phyloP scores from a whole-genome alignment of 2,888 invertebrate species.

The Drosophila helvetica region DNA sequence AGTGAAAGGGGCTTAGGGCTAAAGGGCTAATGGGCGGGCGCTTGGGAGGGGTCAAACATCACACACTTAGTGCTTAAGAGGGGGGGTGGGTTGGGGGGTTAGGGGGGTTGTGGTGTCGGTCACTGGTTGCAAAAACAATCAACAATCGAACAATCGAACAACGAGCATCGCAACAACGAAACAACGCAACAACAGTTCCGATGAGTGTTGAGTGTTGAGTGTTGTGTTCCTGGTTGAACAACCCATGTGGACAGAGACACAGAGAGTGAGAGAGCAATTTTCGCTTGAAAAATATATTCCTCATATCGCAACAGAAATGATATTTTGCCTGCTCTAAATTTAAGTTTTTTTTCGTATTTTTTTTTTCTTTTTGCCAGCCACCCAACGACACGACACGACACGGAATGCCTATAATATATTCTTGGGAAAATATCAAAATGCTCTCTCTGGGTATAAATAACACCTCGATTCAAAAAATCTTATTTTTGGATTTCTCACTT shows the following conservation, averaged over 20 bases:
- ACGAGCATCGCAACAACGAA: constrained; percentile 10
- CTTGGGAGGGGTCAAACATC: neutral
- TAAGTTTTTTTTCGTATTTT: no score
- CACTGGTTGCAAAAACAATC: neutral
- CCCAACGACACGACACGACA: no score
- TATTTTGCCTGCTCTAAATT: constrained; percentile 15
- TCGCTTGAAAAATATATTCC: constrained; percentile 13
- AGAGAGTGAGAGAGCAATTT: neutral
- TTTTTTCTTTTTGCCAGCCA: neutral
- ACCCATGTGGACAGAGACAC: neutral
- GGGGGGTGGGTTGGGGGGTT: neutral
- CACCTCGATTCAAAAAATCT: neutral
- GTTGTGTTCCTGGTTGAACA: constrained; percentile 18
- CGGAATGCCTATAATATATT: neutral
- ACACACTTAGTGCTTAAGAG: no score
- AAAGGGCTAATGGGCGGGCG: neutral
- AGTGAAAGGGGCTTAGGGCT: neutral
- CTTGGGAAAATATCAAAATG: neutral
- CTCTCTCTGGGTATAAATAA: neutral
- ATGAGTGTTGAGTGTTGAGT: no score
- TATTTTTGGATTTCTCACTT: neutral
- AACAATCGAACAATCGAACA: constrained; percentile 7
- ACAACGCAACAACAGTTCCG: neutral
- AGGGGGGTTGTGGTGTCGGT: no score
- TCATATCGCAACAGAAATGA: neutral